A percentile compares a stretch with the other conserved stretches of the same genome.
phyloP scores from a whole-genome alignment of 2,113 vertebrate species.

The Pagrus major region DNA sequence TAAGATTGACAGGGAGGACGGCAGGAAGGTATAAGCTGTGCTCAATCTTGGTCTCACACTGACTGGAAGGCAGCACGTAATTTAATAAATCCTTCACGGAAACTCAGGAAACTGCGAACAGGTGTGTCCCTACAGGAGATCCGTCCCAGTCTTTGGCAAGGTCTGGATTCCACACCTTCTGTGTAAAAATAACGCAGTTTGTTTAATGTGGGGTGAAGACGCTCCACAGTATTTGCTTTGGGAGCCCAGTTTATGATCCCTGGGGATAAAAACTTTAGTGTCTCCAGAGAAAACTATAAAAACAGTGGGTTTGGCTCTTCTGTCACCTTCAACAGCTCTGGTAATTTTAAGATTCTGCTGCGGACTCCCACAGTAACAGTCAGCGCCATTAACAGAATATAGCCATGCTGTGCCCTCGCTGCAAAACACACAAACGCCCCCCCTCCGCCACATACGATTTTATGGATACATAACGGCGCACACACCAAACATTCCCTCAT shows the following conservation, averaged over 20 bases:
- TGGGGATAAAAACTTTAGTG: slow-evolving; percentile 48
- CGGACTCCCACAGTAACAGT: slow-evolving; percentile 39
- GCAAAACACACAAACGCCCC: slow-evolving; percentile 39
- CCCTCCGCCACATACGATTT: slow-evolving; percentile 36
- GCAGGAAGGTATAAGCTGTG: slow-evolving; percentile 27
- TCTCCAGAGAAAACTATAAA: slow-evolving; percentile 66
- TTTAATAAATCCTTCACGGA: slow-evolving; percentile 58
- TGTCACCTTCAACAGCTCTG: slow-evolving; percentile 35
- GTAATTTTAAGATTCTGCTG: slow-evolving; percentile 58
- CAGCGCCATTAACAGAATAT: slow-evolving; percentile 58
- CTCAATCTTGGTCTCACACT: slow-evolving; percentile 43
- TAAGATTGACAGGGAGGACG: slow-evolving; percentile 51
- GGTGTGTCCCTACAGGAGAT: slow-evolving; percentile 53
- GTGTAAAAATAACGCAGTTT: slow-evolving; percentile 49
- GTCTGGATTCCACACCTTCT: slow-evolving; percentile 33
- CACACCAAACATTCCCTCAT: slow-evolving; percentile 24
- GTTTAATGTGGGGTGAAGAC: slow-evolving; percentile 35
- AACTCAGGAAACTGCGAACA: slow-evolving; percentile 51
- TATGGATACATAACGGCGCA: slow-evolving; percentile 42
- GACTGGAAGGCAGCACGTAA: slow-evolving; percentile 57
- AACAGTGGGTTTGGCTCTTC: slow-evolving; percentile 24
- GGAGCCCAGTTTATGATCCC: slow-evolving; percentile 55
- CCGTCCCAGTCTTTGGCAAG: slow-evolving; percentile 18
- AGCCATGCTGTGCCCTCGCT: slow-evolving; percentile 59
- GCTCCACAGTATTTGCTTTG: slow-evolving; percentile 22